These are phyloP conservation scores for Ellobium chinense DNA, from an alignment of 2,888 invertebrate genomes.

Conservation along the genomic window DNA sequence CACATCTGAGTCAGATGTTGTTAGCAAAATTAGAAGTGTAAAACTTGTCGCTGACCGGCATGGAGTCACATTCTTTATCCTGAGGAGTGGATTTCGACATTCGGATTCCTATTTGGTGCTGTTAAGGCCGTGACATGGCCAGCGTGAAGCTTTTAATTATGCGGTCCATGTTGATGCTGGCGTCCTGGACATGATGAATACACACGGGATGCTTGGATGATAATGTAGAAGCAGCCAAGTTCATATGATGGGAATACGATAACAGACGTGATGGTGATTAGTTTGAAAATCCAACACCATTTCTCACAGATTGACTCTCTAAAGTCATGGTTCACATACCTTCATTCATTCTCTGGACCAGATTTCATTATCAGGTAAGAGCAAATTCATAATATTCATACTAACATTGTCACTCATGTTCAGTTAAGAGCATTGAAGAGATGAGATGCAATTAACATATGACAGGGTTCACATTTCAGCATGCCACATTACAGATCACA, in stretches of 20 bases:
- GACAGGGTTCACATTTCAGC: too few relatives aligned
- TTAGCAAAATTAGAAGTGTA: slow-evolving; percentile 13
- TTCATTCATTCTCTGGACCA: too few relatives aligned
- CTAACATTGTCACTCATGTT: too few relatives aligned
- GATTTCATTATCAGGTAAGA: slow-evolving; percentile 9
- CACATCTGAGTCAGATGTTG: background rate
- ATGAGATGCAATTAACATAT: too few relatives aligned
- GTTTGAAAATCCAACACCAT: background rate
- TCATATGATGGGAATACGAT: slow-evolving; percentile 47
- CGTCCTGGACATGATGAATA: too few relatives aligned
- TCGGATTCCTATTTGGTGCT: slow-evolving; percentile 98
- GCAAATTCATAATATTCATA: too few relatives aligned
- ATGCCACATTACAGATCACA: too few relatives aligned
- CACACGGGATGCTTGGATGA: slow-evolving; percentile 48
- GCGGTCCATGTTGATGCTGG: too few relatives aligned
- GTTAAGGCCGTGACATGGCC: slow-evolving; percentile 93
- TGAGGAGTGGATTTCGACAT: slow-evolving; percentile 94
- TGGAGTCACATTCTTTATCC: slow-evolving; percentile 68
- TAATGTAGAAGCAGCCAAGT: slow-evolving; percentile 50
- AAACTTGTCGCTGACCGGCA: slow-evolving; percentile 50
- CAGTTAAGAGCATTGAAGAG: too few relatives aligned
- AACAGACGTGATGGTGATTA: background rate
- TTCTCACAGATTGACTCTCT: too few relatives aligned
- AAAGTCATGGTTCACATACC: too few relatives aligned
- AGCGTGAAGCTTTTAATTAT: slow-evolving; percentile 71